These are phyloP conservation scores for Rhamnusium bicolor DNA, from an alignment of 2,888 invertebrate species.

Conservation along the genomic window DNA sequence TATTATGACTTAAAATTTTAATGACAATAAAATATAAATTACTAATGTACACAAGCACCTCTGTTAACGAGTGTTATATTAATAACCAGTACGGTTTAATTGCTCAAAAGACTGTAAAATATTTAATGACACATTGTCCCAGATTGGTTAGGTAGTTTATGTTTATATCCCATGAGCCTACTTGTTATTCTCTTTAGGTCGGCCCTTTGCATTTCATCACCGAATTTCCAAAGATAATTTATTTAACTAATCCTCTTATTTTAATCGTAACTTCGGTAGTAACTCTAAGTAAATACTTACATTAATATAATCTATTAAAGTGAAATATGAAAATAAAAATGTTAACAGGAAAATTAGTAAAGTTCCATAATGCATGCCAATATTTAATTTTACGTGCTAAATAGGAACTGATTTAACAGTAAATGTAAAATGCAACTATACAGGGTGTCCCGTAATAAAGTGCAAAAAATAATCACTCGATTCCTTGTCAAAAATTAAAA, in stretches of 20 bases:
- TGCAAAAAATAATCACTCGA: too few relatives aligned
- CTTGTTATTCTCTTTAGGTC: neutral
- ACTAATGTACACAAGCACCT: neutral
- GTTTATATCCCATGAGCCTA: neutral
- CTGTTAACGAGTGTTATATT: neutral
- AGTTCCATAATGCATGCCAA: too few relatives aligned
- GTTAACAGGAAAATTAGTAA: too few relatives aligned
- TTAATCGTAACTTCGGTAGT: too few relatives aligned
- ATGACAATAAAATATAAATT: neutral
- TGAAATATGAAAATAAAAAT: too few relatives aligned
- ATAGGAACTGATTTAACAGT: too few relatives aligned
- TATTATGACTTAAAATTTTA: neutral
- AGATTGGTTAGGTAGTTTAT: slow-evolving; percentile 1
- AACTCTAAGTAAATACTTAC: too few relatives aligned
- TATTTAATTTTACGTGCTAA: too few relatives aligned
- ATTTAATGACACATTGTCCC: slow-evolving; percentile 8
- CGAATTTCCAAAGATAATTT: neutral
- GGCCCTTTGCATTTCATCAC: neutral
- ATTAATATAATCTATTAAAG: too few relatives aligned
- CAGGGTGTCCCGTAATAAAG: too few relatives aligned
- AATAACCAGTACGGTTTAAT: neutral
- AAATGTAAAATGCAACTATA: too few relatives aligned
- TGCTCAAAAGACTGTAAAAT: slow-evolving; percentile 4
- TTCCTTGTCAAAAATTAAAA: too few relatives aligned
- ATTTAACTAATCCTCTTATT: neutral